Evolutionary conservation across 2,113 vertebrate genomes (phyloP).

Genomic region (Melanotaenia duboulayi): DNA sequence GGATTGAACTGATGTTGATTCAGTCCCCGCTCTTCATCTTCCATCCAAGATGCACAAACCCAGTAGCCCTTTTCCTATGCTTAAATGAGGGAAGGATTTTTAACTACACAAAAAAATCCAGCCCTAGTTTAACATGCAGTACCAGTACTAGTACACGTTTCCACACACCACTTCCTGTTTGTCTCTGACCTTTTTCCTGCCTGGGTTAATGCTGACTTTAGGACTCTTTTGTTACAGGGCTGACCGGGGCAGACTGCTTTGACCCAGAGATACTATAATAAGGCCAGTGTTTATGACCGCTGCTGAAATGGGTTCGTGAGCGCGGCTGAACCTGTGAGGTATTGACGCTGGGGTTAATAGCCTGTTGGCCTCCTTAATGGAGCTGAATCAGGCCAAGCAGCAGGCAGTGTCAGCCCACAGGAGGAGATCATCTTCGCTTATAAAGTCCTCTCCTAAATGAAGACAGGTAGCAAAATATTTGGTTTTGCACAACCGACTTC

Average conservation of each 20-base stretch:
- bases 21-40: conserved; percentile 61
- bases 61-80: conserved; percentile 38
- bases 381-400: conserved; percentile 69
- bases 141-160: conserved; percentile 50
- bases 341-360: conserved; percentile 81
- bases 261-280: conserved; percentile 70
- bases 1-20: conserved; percentile 66
- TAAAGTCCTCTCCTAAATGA: conserved; percentile 51
- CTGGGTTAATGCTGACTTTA: conserved; percentile 68
- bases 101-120: conserved; percentile 26
- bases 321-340: conserved; percentile 69
- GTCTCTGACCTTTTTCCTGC: conserved; percentile 52
- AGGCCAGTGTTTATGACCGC: conserved; percentile 71
- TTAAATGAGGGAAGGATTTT: conserved; percentile 50
- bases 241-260: conserved; percentile 38
- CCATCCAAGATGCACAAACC: conserved; percentile 57
- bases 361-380: conserved; percentile 82
- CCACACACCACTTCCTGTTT: conserved; percentile 43
- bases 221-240: conserved; percentile 64
- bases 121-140: conserved; percentile 43
- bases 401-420: conserved; percentile 52
- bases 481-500: not conserved
- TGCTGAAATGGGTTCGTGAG: conserved; percentile 77
- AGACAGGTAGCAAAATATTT: conserved; percentile 27
- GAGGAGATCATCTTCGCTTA: conserved; percentile 54